These are phyloP conservation scores for Drosophila sucinea DNA, from an alignment of 1,140 invertebrate genomes.

Conservation along the genomic window DNA sequence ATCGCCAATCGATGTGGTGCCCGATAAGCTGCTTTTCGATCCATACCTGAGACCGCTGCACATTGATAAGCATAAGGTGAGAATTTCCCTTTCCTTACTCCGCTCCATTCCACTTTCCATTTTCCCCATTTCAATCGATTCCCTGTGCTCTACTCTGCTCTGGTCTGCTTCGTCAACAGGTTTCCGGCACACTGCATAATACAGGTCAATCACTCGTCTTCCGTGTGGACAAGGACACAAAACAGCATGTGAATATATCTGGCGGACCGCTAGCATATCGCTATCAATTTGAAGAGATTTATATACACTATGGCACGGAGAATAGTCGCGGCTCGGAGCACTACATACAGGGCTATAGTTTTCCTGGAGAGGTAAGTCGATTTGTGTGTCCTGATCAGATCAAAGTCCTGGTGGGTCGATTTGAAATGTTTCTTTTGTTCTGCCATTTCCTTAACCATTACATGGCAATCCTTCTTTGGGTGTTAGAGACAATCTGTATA, in stretches of 20 bases:
- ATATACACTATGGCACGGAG: conserved; percentile 96
- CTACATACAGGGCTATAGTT: conserved; percentile 94
- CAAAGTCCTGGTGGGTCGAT: too few relatives aligned
- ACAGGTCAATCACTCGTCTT: conserved; percentile 96
- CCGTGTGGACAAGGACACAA: conserved; percentile 92
- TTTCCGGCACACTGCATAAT: conserved; percentile 93
- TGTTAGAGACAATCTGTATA: too few relatives aligned
- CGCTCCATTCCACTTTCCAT: too few relatives aligned
- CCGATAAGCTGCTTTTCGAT: conserved; percentile 95
- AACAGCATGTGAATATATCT: conserved; percentile 95
- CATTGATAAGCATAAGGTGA: conserved; percentile 95
- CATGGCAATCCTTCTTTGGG: too few relatives aligned
- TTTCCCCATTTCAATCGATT: background rate
- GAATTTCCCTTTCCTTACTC: background rate
- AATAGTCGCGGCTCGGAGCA: conserved; percentile 96
- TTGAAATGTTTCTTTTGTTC: too few relatives aligned
- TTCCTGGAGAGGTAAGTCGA: conserved; percentile 94
- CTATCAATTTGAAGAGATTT: conserved; percentile 97
- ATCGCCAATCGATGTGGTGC: conserved; percentile 97
- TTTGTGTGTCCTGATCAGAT: too few relatives aligned
- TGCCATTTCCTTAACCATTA: too few relatives aligned
- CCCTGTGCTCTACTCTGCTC: background rate
- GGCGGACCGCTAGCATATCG: conserved; percentile 97
- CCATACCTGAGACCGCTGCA: conserved; percentile 94
- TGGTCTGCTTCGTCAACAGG: conserved; percentile 84